phyloP scores from a whole-genome alignment of 37 sponge, comb jelly and placozoan genomes.

The Cliona cf. orientalis region DNA sequence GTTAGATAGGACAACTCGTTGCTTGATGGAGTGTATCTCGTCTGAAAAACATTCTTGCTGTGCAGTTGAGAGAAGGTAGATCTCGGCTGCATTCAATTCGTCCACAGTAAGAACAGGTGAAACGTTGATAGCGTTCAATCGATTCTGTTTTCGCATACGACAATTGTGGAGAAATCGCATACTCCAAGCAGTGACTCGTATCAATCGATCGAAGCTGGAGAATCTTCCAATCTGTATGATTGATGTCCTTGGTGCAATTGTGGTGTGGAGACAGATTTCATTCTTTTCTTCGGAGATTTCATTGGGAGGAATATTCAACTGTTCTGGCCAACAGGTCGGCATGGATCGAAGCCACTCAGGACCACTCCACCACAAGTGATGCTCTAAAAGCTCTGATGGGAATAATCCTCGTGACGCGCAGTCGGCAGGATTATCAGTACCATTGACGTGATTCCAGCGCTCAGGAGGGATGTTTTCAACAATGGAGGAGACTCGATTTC shows the following conservation, averaged over 20 bases:
- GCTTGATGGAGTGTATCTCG: not conserved
- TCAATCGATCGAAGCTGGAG: not conserved
- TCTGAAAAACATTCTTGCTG: not conserved
- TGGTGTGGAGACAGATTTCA: not conserved
- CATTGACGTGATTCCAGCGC: conserved; percentile 8
- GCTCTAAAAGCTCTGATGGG: conserved; percentile 1
- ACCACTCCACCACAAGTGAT: conserved; percentile 11
- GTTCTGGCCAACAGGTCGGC: conserved; percentile 23
- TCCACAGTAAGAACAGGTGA: not conserved
- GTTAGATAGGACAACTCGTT: not conserved
- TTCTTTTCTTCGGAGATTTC: not conserved
- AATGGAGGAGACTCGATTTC: not conserved
- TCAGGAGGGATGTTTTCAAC: not conserved
- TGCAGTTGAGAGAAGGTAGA: not conserved
- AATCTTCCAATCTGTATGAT: not conserved
- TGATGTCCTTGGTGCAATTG: not conserved
- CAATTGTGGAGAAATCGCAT: conserved; percentile 1
- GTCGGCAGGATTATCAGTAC: not conserved
- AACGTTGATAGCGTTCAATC: not conserved
- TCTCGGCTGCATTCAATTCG: not conserved
- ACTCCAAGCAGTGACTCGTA: conserved; percentile 2
- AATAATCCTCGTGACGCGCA: not conserved
- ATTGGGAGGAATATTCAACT: not conserved
- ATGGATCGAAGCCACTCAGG: too few species aligned
- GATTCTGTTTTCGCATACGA: not conserved